These are phyloP conservation scores for Drusus annulatus DNA, from an alignment of 1,140 invertebrate genomes.

Conservation along the genomic window DNA sequence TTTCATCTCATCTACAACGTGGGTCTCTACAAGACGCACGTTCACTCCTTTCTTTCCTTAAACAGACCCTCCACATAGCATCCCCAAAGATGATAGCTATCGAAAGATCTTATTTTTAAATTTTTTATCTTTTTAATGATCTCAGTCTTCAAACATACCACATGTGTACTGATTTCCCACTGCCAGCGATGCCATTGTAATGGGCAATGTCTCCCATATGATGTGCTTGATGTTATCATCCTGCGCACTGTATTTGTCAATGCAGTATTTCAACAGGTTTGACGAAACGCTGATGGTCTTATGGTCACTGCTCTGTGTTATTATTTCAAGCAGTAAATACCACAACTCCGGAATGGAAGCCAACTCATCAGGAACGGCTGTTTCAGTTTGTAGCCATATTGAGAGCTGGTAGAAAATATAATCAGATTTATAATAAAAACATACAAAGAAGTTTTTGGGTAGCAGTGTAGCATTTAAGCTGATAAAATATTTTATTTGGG, in stretches of 20 bases:
- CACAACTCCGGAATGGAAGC: conserved; percentile 33
- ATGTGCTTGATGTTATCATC: conserved; percentile 37
- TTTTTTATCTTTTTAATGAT: no score
- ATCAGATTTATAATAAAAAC: no score
- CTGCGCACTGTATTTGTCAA: conserved; percentile 36
- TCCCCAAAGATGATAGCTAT: no score
- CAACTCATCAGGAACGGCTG: conserved; percentile 39
- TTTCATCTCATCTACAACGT: no score
- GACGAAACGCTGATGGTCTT: conserved; percentile 24
- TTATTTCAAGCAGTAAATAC: conserved; percentile 53
- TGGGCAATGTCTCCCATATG: conserved; percentile 51
- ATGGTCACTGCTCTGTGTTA: conserved; percentile 35
- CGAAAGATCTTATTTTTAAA: no score
- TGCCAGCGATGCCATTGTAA: conserved; percentile 30
- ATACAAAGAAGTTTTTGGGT: no score
- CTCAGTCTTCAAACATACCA: not conserved
- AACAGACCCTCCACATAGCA: no score
- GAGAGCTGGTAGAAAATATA: conserved; percentile 47
- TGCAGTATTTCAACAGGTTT: conserved; percentile 42
- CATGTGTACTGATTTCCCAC: conserved; percentile 18
- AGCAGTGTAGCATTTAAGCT: no score
- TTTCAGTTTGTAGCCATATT: conserved; percentile 51
- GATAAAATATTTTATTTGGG: no score
- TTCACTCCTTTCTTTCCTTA: no score
- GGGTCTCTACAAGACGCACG: no score